These are phyloP conservation scores for Taenioides sp. DNA, from an alignment of 2,797 vertebrate species.

Conservation along the genomic window DNA sequence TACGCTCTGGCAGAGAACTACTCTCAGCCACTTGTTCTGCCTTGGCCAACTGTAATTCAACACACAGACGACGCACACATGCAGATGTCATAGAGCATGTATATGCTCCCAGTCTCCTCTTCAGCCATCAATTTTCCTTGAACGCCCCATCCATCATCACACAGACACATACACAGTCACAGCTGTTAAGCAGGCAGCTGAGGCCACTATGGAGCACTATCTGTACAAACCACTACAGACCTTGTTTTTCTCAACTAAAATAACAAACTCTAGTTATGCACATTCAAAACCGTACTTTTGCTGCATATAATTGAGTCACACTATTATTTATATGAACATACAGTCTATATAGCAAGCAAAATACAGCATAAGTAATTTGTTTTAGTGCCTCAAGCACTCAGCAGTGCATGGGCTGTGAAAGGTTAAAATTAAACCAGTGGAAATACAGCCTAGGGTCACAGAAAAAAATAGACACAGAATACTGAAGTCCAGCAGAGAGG, in stretches of 20 bases:
- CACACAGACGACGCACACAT: conserved; percentile 38
- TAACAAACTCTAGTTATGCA: conserved; percentile 2
- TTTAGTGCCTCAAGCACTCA: conserved; percentile 54
- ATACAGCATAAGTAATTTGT: conserved; percentile 49
- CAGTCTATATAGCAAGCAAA: conserved; percentile 32
- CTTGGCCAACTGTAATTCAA: conserved; percentile 63
- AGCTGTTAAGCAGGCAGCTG: conserved; percentile 13
- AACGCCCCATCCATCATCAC: conserved; percentile 13
- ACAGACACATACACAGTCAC: conserved; percentile 14
- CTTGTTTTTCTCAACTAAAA: conserved; percentile 20
- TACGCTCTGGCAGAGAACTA: conserved; percentile 73
- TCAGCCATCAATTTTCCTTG: conserved; percentile 28
- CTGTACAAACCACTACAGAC: conserved; percentile 25
- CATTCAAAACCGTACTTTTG: conserved; percentile 23
- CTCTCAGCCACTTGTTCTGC: conserved; percentile 70
- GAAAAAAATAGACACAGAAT: conserved; percentile 31
- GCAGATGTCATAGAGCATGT: conserved; percentile 36
- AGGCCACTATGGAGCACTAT: conserved; percentile 3
- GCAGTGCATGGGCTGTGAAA: conserved; percentile 40
- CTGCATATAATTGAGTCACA: conserved; percentile 30
- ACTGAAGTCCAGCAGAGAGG: conserved; percentile 35
- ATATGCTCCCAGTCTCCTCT: conserved; percentile 23
- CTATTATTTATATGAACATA: conserved; percentile 24
- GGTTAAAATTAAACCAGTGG: conserved; percentile 66
- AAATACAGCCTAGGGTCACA: conserved; percentile 48